These are phyloP conservation scores for Fragum whitleyi DNA, from an alignment of 2,888 invertebrate genomes.

Conservation along the genomic window DNA sequence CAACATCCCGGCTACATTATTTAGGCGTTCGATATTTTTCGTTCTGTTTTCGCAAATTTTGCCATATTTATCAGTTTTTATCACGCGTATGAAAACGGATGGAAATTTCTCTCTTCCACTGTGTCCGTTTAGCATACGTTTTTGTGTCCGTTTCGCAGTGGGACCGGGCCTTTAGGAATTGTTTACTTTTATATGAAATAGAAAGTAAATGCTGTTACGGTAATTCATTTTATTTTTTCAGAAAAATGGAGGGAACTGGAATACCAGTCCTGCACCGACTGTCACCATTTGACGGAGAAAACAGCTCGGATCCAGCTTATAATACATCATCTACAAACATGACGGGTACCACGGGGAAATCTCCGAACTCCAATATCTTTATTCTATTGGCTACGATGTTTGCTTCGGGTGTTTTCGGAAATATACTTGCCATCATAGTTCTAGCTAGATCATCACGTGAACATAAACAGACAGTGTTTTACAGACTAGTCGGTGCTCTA, in stretches of 20 bases:
- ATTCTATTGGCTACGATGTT: conserved; percentile 67
- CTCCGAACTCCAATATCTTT: conserved; percentile 23
- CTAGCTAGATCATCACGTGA: conserved; percentile 76
- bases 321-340: neutral
- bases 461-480: conserved; percentile 82
- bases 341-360: neutral
- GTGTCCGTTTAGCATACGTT: too few species aligned
- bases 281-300: neutral
- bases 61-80: too few species aligned
- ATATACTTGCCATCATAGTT: conserved; percentile 81
- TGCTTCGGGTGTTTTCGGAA: conserved; percentile 79
- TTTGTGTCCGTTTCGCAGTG: too few species aligned
- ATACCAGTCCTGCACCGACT: neutral
- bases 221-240: too few species aligned
- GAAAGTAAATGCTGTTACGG: too few species aligned
- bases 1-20: too few species aligned
- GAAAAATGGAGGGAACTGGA: neutral
- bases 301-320: conserved; percentile 14
- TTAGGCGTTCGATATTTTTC: too few species aligned
- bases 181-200: too few species aligned
- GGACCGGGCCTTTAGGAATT: too few species aligned
- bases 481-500: conserved; percentile 81
- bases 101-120: too few species aligned
- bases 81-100: too few species aligned
- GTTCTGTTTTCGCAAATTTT: too few species aligned